Base-by-base conservation (phyloP, 2,113 vertebrate species). In the Poeciliopsis occidentalis region DNA sequence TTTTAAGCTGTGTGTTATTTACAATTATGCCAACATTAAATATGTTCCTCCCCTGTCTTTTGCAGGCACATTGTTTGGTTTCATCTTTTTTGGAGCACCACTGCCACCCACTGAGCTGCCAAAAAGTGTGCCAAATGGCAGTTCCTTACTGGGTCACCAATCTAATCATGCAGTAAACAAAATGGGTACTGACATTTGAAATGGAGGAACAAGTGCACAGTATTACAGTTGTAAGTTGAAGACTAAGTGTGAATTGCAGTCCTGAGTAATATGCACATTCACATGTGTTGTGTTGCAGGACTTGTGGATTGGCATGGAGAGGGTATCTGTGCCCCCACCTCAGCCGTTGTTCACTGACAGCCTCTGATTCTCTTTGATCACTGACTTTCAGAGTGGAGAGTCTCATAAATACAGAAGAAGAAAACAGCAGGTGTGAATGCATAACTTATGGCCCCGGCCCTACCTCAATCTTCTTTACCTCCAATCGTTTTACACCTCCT, bases 341-440 rank as follows among this genome's bases (percentile, higher is more conserved):
- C 17, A 13, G 13, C 44, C 13, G 1, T 19, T 47, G 44, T 82
- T 84, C 73, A 75, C 61, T 44, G 76, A 76, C 60, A 64, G 75
- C 81, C 83, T 91, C 89, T 90, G 76, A 87, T 84, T 82, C 78
- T 8, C 72, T 88, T 89, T 93, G 89, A 93, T 91, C 89, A 71
- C 71, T 76, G 75, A 87, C 81, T 89, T 85, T 87, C 73, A 72
- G 67, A 80, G 57, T 81, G 79, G 86, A 85, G 83, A 65, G 84
- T 79, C 89, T 91, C 86, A 88, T 91, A 87, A 89, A 92, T 90
- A 83, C 67, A 88, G 69, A 65, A 62, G 69, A 69, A 61, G 71
- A 81, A 78, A 88, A 88, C 87, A 89, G 89, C 90, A 87, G 85
- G 75, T 85, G 83, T 74, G 84, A 81, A 86, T 81, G 85, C 78